phyloP scores from a whole-genome alignment of 1,140 invertebrate genomes.

The Lithobius niger region DNA sequence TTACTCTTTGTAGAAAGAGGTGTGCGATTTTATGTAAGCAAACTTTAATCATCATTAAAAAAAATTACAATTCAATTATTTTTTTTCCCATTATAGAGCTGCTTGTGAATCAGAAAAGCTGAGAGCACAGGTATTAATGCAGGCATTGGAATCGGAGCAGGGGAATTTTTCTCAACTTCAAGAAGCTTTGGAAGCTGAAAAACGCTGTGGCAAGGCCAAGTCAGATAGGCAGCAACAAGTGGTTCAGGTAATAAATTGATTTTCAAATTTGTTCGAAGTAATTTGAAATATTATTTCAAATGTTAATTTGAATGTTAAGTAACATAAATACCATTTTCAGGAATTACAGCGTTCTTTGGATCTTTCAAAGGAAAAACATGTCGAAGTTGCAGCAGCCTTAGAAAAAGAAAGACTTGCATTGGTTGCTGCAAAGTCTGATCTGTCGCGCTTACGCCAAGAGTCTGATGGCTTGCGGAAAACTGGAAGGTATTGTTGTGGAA shows the following conservation, averaged over 20 bases:
- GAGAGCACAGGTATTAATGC: not conserved
- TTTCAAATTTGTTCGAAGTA: not conserved
- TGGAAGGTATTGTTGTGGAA: too few species aligned
- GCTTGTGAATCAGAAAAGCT: constrained; percentile 4
- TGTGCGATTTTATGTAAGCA: not conserved
- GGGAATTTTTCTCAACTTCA: constrained; percentile 7
- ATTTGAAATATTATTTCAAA: not conserved
- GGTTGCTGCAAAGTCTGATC: too few species aligned
- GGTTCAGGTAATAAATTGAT: constrained; percentile 5
- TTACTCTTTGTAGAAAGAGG: too few species aligned
- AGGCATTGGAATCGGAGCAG: constrained; percentile 6
- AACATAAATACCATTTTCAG: not conserved
- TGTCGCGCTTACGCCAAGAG: too few species aligned
- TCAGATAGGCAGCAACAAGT: constrained; percentile 8
- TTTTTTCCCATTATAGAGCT: not conserved
- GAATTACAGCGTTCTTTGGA: constrained; percentile 5
- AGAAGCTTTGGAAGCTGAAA: constrained; percentile 11
- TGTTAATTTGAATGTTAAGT: not conserved
- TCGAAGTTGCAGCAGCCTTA: not conserved
- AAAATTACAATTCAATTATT: not conserved
- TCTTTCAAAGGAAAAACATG: not conserved
- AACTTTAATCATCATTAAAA: not conserved
- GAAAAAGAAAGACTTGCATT: constrained; percentile 4
- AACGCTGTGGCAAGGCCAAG: not conserved
- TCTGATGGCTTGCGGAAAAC: too few species aligned